Percentiles rank a stretch among this genome's conserved stretches.
Conservation (phyloP, 1,140 invertebrate genomes). For the Zaprionus capensis region DNA sequence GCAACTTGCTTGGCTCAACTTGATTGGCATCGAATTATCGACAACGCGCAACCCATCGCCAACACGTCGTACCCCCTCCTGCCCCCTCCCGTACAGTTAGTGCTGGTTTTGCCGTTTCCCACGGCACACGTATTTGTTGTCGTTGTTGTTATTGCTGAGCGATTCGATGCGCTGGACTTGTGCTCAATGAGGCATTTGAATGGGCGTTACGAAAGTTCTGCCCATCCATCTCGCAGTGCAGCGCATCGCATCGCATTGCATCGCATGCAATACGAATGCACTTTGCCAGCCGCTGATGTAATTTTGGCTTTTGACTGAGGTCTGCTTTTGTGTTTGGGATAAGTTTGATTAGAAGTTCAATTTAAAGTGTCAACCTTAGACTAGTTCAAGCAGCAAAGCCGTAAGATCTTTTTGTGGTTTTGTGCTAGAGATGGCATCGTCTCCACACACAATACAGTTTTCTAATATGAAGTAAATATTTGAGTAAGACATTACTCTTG, state of each 20-base stretch:
- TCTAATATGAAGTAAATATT: too few species aligned
- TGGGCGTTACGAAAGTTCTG: constrained; percentile 25
- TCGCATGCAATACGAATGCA: background rate
- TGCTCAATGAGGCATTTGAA: constrained; percentile 10
- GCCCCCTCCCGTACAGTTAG: background rate
- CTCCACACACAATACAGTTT: background rate
- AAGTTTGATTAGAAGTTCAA: background rate
- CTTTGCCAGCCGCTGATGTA: background rate
- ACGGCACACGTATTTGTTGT: constrained; percentile 13
- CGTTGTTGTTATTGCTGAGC: background rate
- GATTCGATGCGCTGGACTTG: constrained; percentile 3
- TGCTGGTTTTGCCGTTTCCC: constrained; percentile 16
- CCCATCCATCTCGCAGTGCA: background rate
- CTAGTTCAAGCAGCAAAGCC: background rate
- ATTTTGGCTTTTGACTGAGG: background rate
- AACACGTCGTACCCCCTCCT: background rate
- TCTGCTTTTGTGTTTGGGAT: background rate
- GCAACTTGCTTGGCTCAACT: constrained; percentile 53
- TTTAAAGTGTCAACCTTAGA: background rate
- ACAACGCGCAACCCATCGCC: background rate
- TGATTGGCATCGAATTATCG: constrained; percentile 13
- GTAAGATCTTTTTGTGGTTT: background rate
- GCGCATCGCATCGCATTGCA: background rate
- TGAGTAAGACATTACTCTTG: too few species aligned
- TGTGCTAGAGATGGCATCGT: background rate